Evolutionary conservation across 1,140 invertebrate species (phyloP).

Genomic region (Oscheius sp.): DNA sequence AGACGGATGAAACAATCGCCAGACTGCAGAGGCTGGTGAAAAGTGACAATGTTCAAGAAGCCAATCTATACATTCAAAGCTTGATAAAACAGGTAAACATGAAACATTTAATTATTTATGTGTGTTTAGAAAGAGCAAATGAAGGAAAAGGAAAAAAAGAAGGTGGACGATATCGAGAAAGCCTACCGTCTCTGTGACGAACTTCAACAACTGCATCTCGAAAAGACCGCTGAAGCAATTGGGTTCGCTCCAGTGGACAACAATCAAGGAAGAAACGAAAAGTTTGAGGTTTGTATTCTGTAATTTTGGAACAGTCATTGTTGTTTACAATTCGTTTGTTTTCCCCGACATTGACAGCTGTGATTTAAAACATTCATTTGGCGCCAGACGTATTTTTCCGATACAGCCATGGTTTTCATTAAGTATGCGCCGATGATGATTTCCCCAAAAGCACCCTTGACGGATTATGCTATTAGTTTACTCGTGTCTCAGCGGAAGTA

Average conservation of each 20-base stretch:
- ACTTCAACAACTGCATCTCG: background rate
- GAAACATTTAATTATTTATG: background rate
- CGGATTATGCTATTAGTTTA: too few species aligned
- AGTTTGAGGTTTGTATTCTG: background rate
- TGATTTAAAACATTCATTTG: too few species aligned
- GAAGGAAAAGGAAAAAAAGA: background rate
- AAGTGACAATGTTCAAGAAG: conserved; percentile 14
- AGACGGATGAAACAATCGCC: conserved; percentile 11
- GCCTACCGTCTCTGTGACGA: background rate
- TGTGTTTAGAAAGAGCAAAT: background rate
- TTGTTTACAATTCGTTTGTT: too few species aligned
- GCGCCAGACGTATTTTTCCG: too few species aligned
- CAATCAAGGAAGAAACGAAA: background rate
- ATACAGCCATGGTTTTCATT: too few species aligned
- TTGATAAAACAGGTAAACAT: conserved; percentile 12
- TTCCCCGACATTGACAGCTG: too few species aligned
- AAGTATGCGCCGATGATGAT: too few species aligned
- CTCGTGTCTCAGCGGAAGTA: too few species aligned
- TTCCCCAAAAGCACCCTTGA: too few species aligned
- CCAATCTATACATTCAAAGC: conserved; percentile 13
- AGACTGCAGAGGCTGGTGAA: background rate
- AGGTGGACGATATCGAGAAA: background rate
- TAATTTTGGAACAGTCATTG: background rate
- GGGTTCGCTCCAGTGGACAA: background rate
- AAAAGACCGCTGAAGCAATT: conserved; percentile 7